Base-by-base conservation (phyloP, 2,797 vertebrate species). In the Girardinus metallicus region DNA sequence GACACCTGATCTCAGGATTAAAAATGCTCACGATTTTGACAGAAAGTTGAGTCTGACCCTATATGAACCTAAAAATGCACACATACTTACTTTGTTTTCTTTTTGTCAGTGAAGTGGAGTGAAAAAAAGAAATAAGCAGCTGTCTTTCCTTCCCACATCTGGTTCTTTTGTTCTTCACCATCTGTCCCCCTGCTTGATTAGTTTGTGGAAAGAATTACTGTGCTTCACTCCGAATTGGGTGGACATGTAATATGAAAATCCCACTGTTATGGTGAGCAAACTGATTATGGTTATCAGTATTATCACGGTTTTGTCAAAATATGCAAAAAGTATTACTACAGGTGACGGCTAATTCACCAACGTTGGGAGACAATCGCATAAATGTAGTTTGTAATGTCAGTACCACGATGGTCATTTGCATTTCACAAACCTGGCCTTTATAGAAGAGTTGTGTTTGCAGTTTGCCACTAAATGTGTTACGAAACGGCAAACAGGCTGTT, bases 111-210 rank as follows among this genome's bases (percentile, higher is more conserved):
- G 36, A 78, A 68, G 60, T 53, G 1, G 0, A 21, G 78, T 74
- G 70, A 49, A 85, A 82, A 43, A 81, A 39, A 53, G 1, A 23
- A 16, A 62, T 74, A 21, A 36, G 57, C 43, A 36, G 44, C 60
- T 76, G 74, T 85, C 53, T 78, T 77, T 68, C 1, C 8, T 43
- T 51, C 84, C 51, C 83, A 90, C 88, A 87, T 85, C 86, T 87
- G 83, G 75, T 15, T 2, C 68, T 74, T 76, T 75, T 74, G 26
- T 80, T 76, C 36, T 68, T 78, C 80, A 12, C 83, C 88, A 88
- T 88, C 86, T 90, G 88, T 80, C 80, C 26, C 72, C 62, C 83
- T 84, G 77, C 83, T 85, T 81, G 53, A 88, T 87, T 81, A 83
- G 82, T 70, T 39, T 11, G 31, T 4, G 78, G 86, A 80, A 66